Evolutionary conservation across 2,113 vertebrate species (phyloP).

Genomic region (Thunnus maccoyii): DNA sequence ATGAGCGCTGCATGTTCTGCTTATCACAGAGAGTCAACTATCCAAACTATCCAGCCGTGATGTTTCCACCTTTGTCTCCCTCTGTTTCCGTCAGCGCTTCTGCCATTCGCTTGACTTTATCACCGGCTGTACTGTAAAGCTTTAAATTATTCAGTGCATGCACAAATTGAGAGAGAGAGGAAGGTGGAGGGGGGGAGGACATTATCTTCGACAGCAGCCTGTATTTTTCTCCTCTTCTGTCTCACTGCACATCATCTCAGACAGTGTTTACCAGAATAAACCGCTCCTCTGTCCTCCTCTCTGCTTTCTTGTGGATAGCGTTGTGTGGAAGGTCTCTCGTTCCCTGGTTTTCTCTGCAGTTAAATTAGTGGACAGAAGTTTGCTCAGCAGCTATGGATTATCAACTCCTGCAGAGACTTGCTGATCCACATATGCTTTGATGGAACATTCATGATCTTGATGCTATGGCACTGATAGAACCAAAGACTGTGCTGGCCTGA

Average conservation of each 20-base stretch:
- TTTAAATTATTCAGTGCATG: conserved; percentile 75
- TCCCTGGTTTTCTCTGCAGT: conserved; percentile 11
- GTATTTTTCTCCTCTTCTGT: conserved; percentile 59
- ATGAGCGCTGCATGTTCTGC: conserved; percentile 42
- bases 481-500: background rate
- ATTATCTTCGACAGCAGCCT: conserved; percentile 69
- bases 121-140: conserved; percentile 69
- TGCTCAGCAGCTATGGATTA: conserved; percentile 20
- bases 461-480: background rate
- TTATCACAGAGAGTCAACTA: conserved; percentile 59
- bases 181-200: conserved; percentile 6
- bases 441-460: background rate
- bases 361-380: conserved; percentile 19
- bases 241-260: conserved; percentile 62
- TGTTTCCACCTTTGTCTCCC: conserved; percentile 56
- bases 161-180: conserved; percentile 51
- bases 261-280: conserved; percentile 64
- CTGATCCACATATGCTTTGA: background rate
- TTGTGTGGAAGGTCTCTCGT: background rate
- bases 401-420: background rate
- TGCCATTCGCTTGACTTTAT: conserved; percentile 69
- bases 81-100: conserved; percentile 40
- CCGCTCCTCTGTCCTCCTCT: conserved; percentile 15
- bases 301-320: conserved; percentile 9
- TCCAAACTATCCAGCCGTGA: conserved; percentile 52